Percentiles rank a stretch among this genome's conserved stretches.
Conservation (phyloP, 2,113 vertebrate species). For the Apistogramma diplotaenia region DNA sequence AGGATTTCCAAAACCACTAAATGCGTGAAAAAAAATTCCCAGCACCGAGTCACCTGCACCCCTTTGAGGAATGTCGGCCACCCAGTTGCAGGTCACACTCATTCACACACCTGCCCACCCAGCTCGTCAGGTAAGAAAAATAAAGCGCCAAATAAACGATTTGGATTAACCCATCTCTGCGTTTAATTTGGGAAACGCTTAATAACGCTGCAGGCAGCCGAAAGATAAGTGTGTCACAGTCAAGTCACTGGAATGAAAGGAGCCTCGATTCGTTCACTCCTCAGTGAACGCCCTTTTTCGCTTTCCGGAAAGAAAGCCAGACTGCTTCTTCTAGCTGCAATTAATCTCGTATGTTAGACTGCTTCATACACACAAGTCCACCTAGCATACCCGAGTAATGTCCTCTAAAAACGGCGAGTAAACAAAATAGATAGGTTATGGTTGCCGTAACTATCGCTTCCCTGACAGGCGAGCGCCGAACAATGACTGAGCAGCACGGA, state of each 20-base stretch:
- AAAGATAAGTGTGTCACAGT: neutral
- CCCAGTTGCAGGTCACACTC: slow-evolving; percentile 49
- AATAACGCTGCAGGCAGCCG: no score
- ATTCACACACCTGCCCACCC: slow-evolving; percentile 58
- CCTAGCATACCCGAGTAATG: neutral
- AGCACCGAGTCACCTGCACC: slow-evolving; percentile 62
- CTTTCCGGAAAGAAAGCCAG: slow-evolving; percentile 56
- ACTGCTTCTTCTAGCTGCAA: neutral
- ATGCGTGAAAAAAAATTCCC: slow-evolving; percentile 16
- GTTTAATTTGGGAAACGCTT: neutral
- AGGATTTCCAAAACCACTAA: neutral
- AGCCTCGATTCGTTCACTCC: slow-evolving; percentile 28
- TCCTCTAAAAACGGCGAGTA: neutral
- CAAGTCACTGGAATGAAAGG: neutral
- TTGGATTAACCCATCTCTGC: neutral
- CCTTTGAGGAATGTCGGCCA: slow-evolving; percentile 68
- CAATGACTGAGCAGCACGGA: slow-evolving; percentile 63
- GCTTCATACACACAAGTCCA: neutral
- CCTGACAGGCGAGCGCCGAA: slow-evolving; percentile 41
- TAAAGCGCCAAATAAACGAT: neutral
- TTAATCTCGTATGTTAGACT: neutral
- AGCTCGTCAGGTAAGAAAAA: neutral
- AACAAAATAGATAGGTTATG: neutral
- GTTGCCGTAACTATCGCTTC: neutral
- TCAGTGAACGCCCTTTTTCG: slow-evolving; percentile 74